Base-by-base conservation (phyloP, 2,797 vertebrate genomes). In the Cyclopterus lumpus region DNA sequence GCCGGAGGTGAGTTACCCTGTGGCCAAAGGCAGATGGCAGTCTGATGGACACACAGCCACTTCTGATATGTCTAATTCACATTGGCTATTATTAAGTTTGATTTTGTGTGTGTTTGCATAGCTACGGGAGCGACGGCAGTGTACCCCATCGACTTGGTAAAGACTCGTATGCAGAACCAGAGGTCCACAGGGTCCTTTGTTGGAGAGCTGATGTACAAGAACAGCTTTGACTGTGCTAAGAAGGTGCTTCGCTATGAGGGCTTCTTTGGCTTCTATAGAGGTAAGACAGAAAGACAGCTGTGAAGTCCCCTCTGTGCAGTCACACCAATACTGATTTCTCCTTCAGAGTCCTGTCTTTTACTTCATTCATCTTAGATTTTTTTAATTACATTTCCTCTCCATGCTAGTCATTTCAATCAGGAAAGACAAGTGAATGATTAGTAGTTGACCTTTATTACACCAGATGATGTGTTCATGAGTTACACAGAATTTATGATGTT, bases 101-200 rank as follows among this genome's bases (percentile, higher is more conserved):
- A 79, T 3, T 38, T 71, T 34, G 15, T 38, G 15, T 73, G 57
- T 74, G 44, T 67, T 48, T 85, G 67, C 5, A 1, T 48, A 99
- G 98, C 98, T 82, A 97, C 98, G 73, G 98, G 98, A 55, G 98
- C 98, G 6, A 99, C 98, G 0, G 98, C 98, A 0, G 98, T 99
- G 0, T 99, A 99, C 71, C 98, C 98, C 60, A 99, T 99, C 32
- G 98, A 99, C 89, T 89, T 99, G 93, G 98, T 99, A 84, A 99
- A 99, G 94, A 99, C 98, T 6, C 97, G 98, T 0, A 99, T 99
- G 98, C 98, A 99, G 91, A 99, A 99, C 92, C 98, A 99, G 84
- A 96, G 98, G 54, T 95, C 96, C 83, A 96, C 95, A 0, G 97
- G 97, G 20, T 97, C 98, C 18, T 97, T 99, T 0, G 95, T 99